Base-by-base conservation (phyloP, 2,113 vertebrate genomes). In the Polyodon spathula region DNA sequence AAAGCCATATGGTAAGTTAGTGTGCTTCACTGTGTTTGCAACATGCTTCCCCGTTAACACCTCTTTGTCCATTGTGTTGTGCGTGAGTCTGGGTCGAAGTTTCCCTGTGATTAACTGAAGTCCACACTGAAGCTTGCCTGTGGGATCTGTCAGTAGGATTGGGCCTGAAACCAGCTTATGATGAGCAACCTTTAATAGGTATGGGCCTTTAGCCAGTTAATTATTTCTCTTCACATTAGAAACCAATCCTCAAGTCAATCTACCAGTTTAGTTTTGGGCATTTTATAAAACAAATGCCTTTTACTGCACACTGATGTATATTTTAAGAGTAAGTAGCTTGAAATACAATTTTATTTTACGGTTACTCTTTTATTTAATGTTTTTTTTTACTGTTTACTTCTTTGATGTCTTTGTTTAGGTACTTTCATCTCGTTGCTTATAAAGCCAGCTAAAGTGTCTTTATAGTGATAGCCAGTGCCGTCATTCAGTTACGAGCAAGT, bases 151-250 rank as follows among this genome's bases (percentile, higher is more conserved):
- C 48, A 50, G 48, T 50, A 14, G 48, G 14, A 12, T 50, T 50
- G 48, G 48, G 48, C 48, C 48, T 50, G 48, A 2, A 42, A 37
- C 10, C 40, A 58, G 11, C 17, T 40, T 27, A 9, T 17, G 56
- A 58, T 58, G 17, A 43, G 41, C 40, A 58, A 39, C 56, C 56
- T 43, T 40, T 58, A 27, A 16, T 58, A 42, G 40, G 6, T 27
- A 27, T 58, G 56, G 42, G 39, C 42, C 17, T 58, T 16, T 27
- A 27, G 40, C 41, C 40, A 58, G 56, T 58, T 11, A 43, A 58
- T 58, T 58, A 58, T 12, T 58, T 58, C 37, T 43, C 48, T n/a
- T 50, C 48, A 50, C 48, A 50, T 10, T 6, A 4, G 6, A 50
- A 12, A 50, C 48, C 48, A n/a, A 27, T 50, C 14, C 48, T n/a